Evolutionary conservation across 1,140 invertebrate species (phyloP), one percentile per base, ranked within the genome.

Genomic region (Agrypnia vestita): DNA sequence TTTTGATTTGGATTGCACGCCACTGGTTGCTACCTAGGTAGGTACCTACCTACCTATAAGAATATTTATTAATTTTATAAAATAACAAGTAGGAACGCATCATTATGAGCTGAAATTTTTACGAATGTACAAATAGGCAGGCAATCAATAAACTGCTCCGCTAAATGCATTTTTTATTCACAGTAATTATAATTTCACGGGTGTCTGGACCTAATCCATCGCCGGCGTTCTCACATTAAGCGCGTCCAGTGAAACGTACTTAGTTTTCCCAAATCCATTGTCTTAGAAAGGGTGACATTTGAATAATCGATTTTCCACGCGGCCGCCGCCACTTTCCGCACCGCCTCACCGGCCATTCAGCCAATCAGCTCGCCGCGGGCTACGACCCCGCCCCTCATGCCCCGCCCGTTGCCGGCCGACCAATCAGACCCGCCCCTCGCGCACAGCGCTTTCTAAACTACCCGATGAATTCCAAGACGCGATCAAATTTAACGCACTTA

Each of bases 241-340:
- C 21, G 19, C 61, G 35, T 43, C 61, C 7, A n/a, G 35, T 64
- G 61, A 64, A 64, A 51, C 25, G 6, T 35, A 35, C 25, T 51
- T 51, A 13, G 49, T 7, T 69, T 69, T 69, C 46, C 44, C 64
- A 47, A 21, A 4, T 73, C 71, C 49, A 75, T 75, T 75, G 72
- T 75, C 25, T 75, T 44, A 55, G 55, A 75, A 75, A 12, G 51
- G 55, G 55, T 75, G 55, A 55, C 35, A 75, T 75, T 75, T 75
- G 72, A 75, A 62, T 76, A 76, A 76, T 76, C 59, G 74, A 76
- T 76, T 76, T 76, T 76, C 74, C 56, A 17, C 74, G 43, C n/a
- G n/a, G n/a, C 55, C 13, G 59, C 35, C 19, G n/a, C 46, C 3
- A 51, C 12, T 56, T 10, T 9, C 44, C 46, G 17, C 13, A 21